Percentiles rank a stretch among this genome's conserved stretches.
Conservation (phyloP, 2,888 invertebrate species). For the Ochropleura plecta region DNA sequence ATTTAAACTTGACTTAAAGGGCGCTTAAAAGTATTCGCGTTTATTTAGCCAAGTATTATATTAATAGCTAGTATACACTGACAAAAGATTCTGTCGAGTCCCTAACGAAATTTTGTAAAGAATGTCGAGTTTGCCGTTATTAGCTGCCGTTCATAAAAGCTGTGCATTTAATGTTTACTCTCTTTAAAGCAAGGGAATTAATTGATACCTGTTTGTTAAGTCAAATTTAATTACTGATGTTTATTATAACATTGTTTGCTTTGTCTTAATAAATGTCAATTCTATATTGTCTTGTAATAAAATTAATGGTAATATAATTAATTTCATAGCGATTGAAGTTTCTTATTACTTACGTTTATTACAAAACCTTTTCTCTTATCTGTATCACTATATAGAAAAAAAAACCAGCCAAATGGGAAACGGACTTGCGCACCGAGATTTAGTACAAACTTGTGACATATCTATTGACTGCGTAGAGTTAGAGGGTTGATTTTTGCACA, state of each 20-base stretch:
- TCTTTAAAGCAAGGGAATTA: constrained; percentile 49
- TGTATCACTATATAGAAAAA: neutral
- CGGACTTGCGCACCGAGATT: no score
- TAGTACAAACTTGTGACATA: no score
- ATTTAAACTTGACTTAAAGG: constrained; percentile 87
- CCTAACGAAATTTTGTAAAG: constrained; percentile 60
- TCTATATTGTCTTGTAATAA: constrained; percentile 35
- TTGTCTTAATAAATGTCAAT: constrained; percentile 47
- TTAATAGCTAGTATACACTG: constrained; percentile 70
- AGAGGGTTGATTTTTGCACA: no score
- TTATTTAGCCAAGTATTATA: constrained; percentile 77
- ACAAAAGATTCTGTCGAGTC: constrained; percentile 70
- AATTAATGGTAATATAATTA: constrained; percentile 1
- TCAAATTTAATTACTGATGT: constrained; percentile 58
- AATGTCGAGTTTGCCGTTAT: constrained; percentile 46
- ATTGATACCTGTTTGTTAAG: constrained; percentile 58
- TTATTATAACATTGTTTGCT: constrained; percentile 58
- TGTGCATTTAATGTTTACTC: constrained; percentile 42
- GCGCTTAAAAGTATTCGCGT: constrained; percentile 77
- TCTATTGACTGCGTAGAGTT: no score
- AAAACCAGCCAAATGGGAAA: no score
- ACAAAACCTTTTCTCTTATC: neutral
- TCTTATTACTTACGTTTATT: neutral
- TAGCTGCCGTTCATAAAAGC: constrained; percentile 39
- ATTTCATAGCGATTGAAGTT: neutral